Evolutionary conservation across 2,113 vertebrate species (phyloP).

Genomic region (Cacatua alba): DNA sequence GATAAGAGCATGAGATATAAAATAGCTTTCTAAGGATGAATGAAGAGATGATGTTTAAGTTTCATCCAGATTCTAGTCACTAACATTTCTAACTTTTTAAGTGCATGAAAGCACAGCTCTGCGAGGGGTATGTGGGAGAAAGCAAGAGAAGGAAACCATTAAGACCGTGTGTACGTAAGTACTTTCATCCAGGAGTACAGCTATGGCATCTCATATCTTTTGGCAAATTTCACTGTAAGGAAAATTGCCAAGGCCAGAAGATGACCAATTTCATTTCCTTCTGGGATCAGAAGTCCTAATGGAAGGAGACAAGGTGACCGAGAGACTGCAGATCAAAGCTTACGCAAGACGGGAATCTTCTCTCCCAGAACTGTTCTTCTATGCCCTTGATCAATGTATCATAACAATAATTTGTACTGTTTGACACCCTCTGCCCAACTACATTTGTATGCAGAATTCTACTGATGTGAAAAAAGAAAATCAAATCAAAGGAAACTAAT

Average conservation of each 20-base stretch:
- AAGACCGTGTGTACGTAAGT: neutral
- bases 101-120: neutral
- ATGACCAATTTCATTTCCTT: conserved; percentile 1
- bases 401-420: neutral
- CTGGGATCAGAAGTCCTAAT: conserved; percentile 33
- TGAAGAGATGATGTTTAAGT: neutral
- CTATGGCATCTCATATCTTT: neutral
- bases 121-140: accelerated
- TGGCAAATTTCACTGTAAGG: neutral
- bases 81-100: neutral
- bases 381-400: conserved; percentile 15
- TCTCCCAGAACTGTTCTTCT: neutral
- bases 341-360: neutral
- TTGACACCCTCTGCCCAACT: neutral
- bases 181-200: neutral
- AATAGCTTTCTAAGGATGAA: neutral
- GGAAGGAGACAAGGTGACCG: conserved; percentile 29
- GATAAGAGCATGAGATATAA: neutral
- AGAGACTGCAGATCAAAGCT: conserved; percentile 39
- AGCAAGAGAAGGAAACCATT: neutral
- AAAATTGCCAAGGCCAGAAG: neutral
- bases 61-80: neutral
- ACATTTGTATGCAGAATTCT: conserved; percentile 20
- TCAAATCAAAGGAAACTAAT: conserved; percentile 17
- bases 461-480: neutral